Evolutionary conservation across 1,140 invertebrate genomes (phyloP).

Genomic region (Delia radicum): DNA sequence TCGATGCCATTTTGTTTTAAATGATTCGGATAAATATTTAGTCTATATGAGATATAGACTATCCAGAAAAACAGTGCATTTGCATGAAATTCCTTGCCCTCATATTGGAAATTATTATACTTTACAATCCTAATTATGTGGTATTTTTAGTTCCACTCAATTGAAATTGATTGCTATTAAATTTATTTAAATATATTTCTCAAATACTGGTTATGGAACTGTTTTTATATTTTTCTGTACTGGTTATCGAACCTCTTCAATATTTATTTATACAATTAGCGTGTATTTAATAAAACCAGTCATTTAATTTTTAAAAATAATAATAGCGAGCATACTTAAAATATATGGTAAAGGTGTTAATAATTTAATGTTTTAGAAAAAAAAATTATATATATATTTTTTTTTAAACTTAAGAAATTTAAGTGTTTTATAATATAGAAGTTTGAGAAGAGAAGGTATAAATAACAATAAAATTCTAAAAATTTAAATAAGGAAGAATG

Average conservation of each 20-base stretch:
- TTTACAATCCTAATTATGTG: neutral
- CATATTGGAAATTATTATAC: neutral
- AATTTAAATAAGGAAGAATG: no score
- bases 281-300: neutral
- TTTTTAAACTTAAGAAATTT: no score
- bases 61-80: no score
- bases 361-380: no score
- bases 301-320: neutral
- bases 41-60: no score
- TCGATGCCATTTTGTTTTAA: no score
- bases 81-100: no score
- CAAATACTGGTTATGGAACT: neutral
- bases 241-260: neutral
- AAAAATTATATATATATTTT: no score
- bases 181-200: neutral
- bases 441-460: no score
- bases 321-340: neutral
- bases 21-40: no score
- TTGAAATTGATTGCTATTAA: neutral
- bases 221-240: neutral
- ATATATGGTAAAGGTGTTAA: neutral
- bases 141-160: neutral
- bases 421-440: no score
- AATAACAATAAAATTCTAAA: no score
- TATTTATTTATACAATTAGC: neutral